Percentiles rank a stretch among this genome's conserved stretches.
Conservation (phyloP, 1,140 invertebrate species). For the Acarapis woodi region DNA sequence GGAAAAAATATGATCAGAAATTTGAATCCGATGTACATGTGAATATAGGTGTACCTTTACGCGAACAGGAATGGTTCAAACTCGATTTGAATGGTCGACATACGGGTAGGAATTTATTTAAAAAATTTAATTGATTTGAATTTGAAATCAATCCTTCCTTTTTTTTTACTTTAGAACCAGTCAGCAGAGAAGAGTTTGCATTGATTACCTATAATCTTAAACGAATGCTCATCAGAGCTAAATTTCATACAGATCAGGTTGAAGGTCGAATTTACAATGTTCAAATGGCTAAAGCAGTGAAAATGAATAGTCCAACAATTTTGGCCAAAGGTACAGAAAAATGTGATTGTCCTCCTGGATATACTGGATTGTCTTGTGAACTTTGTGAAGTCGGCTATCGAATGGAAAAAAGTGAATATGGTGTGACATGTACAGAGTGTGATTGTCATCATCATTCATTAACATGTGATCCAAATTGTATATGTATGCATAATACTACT, state of each 20-base stretch:
- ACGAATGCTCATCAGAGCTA: constrained; percentile 50
- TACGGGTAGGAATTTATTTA: not conserved
- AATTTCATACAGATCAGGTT: constrained; percentile 75
- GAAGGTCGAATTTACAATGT: constrained; percentile 31
- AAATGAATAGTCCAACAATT: constrained; percentile 13
- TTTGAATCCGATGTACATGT: constrained; percentile 24
- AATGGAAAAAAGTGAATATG: constrained; percentile 27
- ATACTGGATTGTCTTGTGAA: constrained; percentile 51
- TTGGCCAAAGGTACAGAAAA: constrained; percentile 20
- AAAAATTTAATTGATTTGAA: too few species aligned
- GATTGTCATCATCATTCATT: constrained; percentile 60
- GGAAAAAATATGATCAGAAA: constrained; percentile 20
- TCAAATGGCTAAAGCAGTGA: constrained; percentile 19
- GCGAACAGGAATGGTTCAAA: constrained; percentile 42
- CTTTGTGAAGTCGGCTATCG: constrained; percentile 53
- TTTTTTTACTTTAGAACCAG: constrained; percentile 22
- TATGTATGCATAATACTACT: constrained; percentile 34
- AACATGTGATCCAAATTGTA: constrained; percentile 40
- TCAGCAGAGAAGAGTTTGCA: constrained; percentile 46
- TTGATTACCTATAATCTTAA: constrained; percentile 46
- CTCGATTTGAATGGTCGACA: constrained; percentile 20
- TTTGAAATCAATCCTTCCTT: too few species aligned
- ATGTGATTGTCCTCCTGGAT: constrained; percentile 28
- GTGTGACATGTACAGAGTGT: constrained; percentile 45
- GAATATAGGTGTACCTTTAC: constrained; percentile 28